Evolutionary conservation across 2,113 vertebrate genomes (phyloP).

Genomic region (Dolichotis patagonum): DNA sequence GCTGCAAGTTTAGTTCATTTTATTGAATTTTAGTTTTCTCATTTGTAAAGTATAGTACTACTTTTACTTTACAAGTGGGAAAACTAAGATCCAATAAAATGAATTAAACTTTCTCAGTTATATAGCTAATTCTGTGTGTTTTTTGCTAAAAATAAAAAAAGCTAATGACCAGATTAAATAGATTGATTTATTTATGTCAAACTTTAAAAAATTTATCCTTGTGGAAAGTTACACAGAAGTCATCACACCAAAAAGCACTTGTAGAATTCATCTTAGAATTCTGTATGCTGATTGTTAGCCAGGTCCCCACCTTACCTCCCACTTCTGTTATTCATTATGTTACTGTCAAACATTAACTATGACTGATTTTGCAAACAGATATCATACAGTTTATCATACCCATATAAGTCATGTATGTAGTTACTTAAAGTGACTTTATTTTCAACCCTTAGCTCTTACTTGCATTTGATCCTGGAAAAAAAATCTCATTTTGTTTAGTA

Average conservation of each 20-base stretch:
- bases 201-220: not conserved
- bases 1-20: not conserved
- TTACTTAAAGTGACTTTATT: conserved; percentile 6
- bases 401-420: not conserved
- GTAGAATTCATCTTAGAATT: not conserved
- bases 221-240: not conserved
- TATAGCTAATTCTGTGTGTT: not conserved
- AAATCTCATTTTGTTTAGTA: not conserved
- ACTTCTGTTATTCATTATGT: not conserved
- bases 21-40: not conserved
- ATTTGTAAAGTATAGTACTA: not conserved
- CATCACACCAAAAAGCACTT: not conserved
- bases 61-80: not conserved
- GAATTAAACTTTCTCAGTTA: not conserved
- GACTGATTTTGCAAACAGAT: not conserved
- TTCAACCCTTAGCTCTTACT: not conserved
- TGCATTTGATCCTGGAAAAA: not conserved
- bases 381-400: not conserved
- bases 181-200: not conserved
- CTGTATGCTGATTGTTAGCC: not conserved
- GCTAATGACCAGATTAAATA: not conserved
- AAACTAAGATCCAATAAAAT: not conserved
- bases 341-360: not conserved
- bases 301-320: too few relatives aligned
- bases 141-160: not conserved